These are phyloP conservation scores for Yponomeuta plumbellus DNA, from an alignment of 2,888 invertebrate species.

Conservation along the genomic window DNA sequence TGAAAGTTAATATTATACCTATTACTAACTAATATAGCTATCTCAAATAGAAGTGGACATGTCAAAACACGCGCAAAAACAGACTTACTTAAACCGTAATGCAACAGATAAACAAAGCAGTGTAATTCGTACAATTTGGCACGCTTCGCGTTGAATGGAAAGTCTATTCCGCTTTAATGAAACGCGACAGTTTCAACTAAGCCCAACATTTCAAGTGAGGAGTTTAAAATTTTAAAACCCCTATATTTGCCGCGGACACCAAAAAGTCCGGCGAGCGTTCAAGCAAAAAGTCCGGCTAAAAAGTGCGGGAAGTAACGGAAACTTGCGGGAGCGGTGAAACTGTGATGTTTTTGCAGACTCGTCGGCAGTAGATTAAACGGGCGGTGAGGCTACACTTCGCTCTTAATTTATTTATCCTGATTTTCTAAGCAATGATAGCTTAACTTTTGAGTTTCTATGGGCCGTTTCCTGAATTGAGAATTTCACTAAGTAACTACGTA, in stretches of 20 bases:
- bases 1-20: too few species aligned
- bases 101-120: not conserved
- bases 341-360: not conserved
- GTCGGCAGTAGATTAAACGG: not conserved
- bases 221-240: slow-evolving; percentile 1
- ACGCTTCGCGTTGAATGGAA: not conserved
- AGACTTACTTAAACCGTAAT: too few species aligned
- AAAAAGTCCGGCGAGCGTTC: not conserved
- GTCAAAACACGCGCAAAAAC: too few species aligned
- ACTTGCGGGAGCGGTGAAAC: not conserved
- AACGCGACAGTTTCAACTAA: not conserved
- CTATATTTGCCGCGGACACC: not conserved
- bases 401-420: not conserved
- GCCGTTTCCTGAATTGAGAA: too few species aligned
- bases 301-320: not conserved
- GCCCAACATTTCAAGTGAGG: not conserved
- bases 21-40: too few species aligned
- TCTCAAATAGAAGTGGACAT: too few species aligned
- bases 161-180: not conserved
- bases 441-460: too few species aligned
- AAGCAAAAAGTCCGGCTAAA: not conserved
- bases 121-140: not conserved
- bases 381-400: not conserved
- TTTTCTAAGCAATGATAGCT: not conserved
- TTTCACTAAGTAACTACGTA: too few species aligned